Conservation (phyloP, 1,140 invertebrate genomes). For the Drosophila lini region DNA sequence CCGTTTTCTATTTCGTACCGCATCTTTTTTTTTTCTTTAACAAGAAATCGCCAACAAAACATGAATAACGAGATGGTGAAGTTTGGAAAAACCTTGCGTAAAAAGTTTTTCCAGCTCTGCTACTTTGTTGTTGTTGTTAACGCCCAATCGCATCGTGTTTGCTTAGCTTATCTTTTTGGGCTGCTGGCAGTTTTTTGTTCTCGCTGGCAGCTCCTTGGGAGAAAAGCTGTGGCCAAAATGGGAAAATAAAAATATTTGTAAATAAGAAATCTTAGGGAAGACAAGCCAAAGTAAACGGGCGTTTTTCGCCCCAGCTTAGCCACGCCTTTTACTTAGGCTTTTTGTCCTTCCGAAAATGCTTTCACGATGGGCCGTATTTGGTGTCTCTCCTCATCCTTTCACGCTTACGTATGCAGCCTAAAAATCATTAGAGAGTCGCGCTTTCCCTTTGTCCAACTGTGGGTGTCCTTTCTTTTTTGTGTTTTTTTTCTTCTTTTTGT, state of each 20-base stretch:
- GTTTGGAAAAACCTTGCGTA: constrained; percentile 17
- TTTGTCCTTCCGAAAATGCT: constrained; percentile 22
- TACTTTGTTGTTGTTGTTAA: constrained; percentile 44
- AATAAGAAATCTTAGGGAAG: constrained; percentile 22
- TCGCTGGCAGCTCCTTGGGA: neutral
- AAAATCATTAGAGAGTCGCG: constrained; percentile 50
- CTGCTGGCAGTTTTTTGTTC: constrained; percentile 50
- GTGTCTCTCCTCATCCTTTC: constrained; percentile 9
- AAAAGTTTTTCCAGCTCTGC: constrained; percentile 7
- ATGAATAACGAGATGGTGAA: constrained; percentile 40
- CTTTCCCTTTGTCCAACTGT: constrained; percentile 29
- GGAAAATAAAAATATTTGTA: constrained; percentile 50
- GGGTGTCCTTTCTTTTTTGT: constrained; percentile 6
- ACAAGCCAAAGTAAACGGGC: constrained; percentile 40
- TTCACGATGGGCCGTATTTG: constrained; percentile 8
- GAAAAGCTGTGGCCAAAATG: constrained; percentile 30
- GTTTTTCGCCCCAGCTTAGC: constrained; percentile 31
- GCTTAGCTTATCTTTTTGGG: constrained; percentile 58
- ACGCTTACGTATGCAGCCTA: constrained; percentile 32
- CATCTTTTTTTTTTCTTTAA: constrained; percentile 11
- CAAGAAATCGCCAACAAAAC: constrained; percentile 50
- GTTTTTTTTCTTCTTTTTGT: neutral
- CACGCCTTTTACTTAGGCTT: constrained; percentile 49
- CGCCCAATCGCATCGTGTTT: constrained; percentile 61
- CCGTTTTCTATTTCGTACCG: constrained; percentile 1